phyloP scores from a whole-genome alignment of 2,797 vertebrate species.

The Coilia nasus region DNA sequence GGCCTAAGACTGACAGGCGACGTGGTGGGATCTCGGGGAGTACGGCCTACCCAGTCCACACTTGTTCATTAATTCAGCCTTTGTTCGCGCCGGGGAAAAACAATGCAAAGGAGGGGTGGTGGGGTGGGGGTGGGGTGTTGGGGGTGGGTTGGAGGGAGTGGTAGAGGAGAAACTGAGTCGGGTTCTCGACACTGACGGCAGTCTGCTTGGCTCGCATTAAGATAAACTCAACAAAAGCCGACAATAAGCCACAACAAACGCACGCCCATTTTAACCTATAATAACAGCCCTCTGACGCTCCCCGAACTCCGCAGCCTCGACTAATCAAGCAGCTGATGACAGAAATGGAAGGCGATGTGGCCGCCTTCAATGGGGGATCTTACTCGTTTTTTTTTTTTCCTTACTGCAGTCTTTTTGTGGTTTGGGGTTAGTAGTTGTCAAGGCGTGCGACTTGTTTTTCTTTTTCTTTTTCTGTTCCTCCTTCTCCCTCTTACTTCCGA shows the following conservation, averaged over 20 bases:
- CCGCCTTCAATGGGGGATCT: neutral
- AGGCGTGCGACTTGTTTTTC: slow-evolving; percentile 19
- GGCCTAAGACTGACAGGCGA: slow-evolving; percentile 28
- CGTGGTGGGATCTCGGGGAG: neutral
- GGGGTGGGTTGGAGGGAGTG: too few species aligned
- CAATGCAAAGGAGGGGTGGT: slow-evolving; percentile 39
- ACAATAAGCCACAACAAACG: slow-evolving; percentile 50
- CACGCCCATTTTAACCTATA: slow-evolving; percentile 60
- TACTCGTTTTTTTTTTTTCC: slow-evolving; percentile 25
- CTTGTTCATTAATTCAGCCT: slow-evolving; percentile 71
- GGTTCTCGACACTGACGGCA: slow-evolving; percentile 26
- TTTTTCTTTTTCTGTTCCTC: slow-evolving; percentile 42
- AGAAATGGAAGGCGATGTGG: slow-evolving; percentile 54
- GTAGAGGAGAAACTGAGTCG: neutral
- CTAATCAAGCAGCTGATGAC: slow-evolving; percentile 61
- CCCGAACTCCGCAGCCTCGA: slow-evolving; percentile 55
- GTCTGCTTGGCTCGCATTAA: slow-evolving; percentile 34
- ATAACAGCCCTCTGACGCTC: slow-evolving; percentile 55
- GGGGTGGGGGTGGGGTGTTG: too few species aligned
- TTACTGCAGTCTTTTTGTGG: slow-evolving; percentile 44
- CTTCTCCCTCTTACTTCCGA: slow-evolving; percentile 47
- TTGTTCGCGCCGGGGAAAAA: slow-evolving; percentile 67
- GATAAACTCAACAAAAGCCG: slow-evolving; percentile 31
- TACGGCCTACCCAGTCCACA: slow-evolving; percentile 55
- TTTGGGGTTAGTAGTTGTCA: neutral